Base-by-base conservation (phyloP, 2,797 vertebrate genomes). In the Gephyroberyx darwinii region DNA sequence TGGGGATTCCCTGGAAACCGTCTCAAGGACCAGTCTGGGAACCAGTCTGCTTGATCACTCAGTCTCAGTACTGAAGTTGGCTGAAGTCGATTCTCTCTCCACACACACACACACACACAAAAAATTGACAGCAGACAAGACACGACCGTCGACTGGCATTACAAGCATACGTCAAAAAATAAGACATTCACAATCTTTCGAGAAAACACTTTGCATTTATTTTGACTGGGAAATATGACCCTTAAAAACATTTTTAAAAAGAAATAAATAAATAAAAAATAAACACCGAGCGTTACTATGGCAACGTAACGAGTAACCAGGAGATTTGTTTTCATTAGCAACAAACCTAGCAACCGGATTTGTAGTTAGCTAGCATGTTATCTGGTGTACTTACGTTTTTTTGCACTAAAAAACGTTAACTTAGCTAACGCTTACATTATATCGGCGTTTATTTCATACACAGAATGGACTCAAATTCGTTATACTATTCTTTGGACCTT, bases 401-500 rank as follows among this genome's bases (percentile, higher is more conserved):
- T 35, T 35, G 26, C 26, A 26, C 33, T 35, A 8, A 8, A 35
- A 13, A 13, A 41, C 39, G 39, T 41, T 41, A 41, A 13, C 12
- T 41, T 39, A 4, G 3, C 10, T 13, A 41, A 12, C 10, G 10
- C 39, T 20, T 20, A 13, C 2, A 1, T 1, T 1, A 8, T 19
- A 16, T 20, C 31, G 5, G 26, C 0, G 22, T n/a, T 56, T 13
- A 8, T 10, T 1, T 31, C n/a, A 35, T 13, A 9, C 0, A 0
- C 2, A 74, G 0, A 2, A 98, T 98, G 97, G 96, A 98, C 35
- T 86, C 91, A 0, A 77, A 79, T 3, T 83, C 82, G 50, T 80
- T 98, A 37, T 80, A 81, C 31, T 92, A 90, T 35, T 93, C 93
- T 0, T 20, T 98, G 84, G 94, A 96, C 33, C 79, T 95, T 30